Evolutionary conservation across 2,113 vertebrate species (phyloP).

Genomic region (Engraulis encrasicolus): DNA sequence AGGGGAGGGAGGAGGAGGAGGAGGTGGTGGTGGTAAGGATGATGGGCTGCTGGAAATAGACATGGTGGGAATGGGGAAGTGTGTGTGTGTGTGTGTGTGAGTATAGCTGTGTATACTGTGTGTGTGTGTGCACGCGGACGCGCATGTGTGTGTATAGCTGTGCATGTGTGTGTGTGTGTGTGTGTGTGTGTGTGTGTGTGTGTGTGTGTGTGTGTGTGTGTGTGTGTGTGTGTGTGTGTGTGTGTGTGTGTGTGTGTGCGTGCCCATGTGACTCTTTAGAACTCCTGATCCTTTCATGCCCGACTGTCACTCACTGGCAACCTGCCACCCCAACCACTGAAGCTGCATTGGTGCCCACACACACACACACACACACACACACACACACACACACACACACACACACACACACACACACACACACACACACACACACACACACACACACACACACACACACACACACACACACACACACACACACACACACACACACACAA

Average conservation of each 20-base stretch:
- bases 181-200: not conserved
- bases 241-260: not conserved
- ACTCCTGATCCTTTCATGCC: slow-evolving; percentile 31
- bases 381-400: not conserved
- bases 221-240: not conserved
- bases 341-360: slow-evolving; percentile 5
- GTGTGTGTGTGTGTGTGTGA: slow-evolving; percentile 2
- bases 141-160: not conserved
- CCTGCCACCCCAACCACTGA: slow-evolving; percentile 29
- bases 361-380: not conserved
- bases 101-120: not conserved
- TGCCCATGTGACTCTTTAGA: slow-evolving; percentile 18
- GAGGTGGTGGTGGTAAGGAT: not conserved
- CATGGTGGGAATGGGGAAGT: not conserved
- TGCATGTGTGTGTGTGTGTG: slow-evolving; percentile 1
- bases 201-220: not conserved
- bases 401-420: not conserved
- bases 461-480: not conserved
- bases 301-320: slow-evolving; percentile 48
- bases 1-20: not conserved
- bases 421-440: not conserved
- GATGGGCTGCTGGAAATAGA: not conserved
- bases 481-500: not conserved
- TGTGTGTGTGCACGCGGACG: not conserved
- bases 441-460: not conserved